Base-by-base conservation (phyloP, 2,797 vertebrate genomes). In the Telmatherina bonti region DNA sequence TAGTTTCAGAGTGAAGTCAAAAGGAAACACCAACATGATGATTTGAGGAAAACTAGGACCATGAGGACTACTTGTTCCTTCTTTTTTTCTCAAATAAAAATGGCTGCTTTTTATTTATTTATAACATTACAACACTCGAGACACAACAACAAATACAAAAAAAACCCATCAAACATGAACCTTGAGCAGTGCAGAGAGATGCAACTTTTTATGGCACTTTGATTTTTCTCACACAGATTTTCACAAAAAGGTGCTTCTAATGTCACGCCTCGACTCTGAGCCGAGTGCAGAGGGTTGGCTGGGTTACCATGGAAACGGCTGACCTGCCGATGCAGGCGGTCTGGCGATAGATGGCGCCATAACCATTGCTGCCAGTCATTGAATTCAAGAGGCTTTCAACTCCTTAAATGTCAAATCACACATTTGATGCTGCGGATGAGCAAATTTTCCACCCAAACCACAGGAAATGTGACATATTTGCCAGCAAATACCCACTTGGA, bases 81-180 rank as follows among this genome's bases (percentile, higher is more conserved):
- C 49, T 54, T 70, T 62, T 31, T 35, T 60, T 64, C 18, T 69
- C 72, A 73, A 85, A 79, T 74, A 82, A 63, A 89, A 88, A 85
- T 10, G 43, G 82, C 80, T 89, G 86, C 84, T 83, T 49, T 78
- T 66, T 49, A 3, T 77, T 70, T 41, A 79, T 82, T 83, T 75
- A 83, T 87, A 91, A n/a, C 89, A 87, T 90, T 86, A 91, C 84
- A 92, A 89, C 87, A 92, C 82, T 85, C 72, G 62, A 79, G 65
- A 85, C 64, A 77, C 68, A 77, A 80, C 12, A 68, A 67, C 62
- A 66, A 72, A 76, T 73, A 82, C 59, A 76, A 82, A 79, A 64
- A 74, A 11, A 81, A 67, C 73, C n/a, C 52, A 24, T 58, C 74
- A 67, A 88, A 66, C 82, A 90, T 62, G 70, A 79, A 72, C 63